phyloP scores from a whole-genome alignment of 92 coral and sea anemone genomes.

The Parazoanthus darwini region DNA sequence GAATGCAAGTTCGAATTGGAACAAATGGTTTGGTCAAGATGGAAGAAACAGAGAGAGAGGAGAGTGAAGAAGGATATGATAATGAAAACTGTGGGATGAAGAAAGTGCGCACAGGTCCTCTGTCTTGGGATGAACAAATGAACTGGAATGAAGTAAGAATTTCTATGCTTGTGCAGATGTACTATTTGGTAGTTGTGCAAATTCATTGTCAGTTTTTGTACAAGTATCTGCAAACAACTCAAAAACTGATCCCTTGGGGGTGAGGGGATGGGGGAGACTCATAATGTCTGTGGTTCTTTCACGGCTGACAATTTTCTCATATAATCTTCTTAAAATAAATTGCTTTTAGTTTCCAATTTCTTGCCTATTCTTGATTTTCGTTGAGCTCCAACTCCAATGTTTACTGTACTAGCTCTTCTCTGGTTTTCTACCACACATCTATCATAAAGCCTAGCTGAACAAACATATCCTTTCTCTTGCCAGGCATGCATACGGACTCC shows the following conservation, averaged over 20 bases:
- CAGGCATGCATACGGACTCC: conserved; percentile 26
- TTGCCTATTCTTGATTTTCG: too few relatives aligned
- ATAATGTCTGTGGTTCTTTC: too few relatives aligned
- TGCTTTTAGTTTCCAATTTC: too few relatives aligned
- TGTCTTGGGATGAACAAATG: conserved; percentile 87
- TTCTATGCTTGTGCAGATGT: neutral
- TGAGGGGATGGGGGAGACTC: too few relatives aligned
- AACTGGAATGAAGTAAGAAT: conserved; percentile 83
- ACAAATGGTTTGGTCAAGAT: conserved; percentile 75
- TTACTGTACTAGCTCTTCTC: too few relatives aligned
- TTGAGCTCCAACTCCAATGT: neutral
- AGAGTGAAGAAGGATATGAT: conserved; percentile 4
- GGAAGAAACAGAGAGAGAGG: conserved; percentile 12
- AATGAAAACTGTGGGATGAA: neutral
- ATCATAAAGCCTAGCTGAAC: neutral
- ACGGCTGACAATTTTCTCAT: too few relatives aligned
- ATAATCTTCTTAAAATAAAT: too few relatives aligned
- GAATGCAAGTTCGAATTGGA: conserved; percentile 78
- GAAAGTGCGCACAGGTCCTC: conserved; percentile 58
- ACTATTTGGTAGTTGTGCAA: neutral
- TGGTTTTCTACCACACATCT: neutral
- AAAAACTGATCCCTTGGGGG: neutral
- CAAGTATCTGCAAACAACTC: neutral
- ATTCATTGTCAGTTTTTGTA: neutral
- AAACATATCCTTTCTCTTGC: neutral